These are phyloP conservation scores for Rhinogobio ventralis DNA, from an alignment of 2,797 vertebrate genomes.

Conservation along the genomic window DNA sequence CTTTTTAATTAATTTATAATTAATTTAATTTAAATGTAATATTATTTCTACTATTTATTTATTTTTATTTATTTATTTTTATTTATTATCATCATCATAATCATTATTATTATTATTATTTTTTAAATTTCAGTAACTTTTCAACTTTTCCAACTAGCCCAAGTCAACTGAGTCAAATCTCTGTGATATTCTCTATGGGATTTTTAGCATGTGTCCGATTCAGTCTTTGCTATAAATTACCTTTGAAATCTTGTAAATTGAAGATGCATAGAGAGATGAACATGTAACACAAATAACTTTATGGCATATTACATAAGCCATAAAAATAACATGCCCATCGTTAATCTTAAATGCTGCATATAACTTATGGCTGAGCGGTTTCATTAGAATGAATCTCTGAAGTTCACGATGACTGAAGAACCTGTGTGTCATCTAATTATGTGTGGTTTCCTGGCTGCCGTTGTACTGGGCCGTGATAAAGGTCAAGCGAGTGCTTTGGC, in stretches of 20 bases:
- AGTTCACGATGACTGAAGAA: constrained; percentile 1
- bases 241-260: background rate
- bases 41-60: too few relatives aligned
- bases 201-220: background rate
- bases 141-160: background rate
- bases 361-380: background rate
- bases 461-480: constrained; percentile 11
- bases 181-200: background rate
- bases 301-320: background rate
- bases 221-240: background rate
- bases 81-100: too few relatives aligned
- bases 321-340: background rate
- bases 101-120: background rate
- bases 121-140: too few relatives aligned
- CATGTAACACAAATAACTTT: background rate
- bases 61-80: too few relatives aligned
- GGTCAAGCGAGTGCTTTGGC: constrained; percentile 31
- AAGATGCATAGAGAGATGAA: background rate
- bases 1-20: too few relatives aligned
- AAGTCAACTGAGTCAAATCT: background rate
- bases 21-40: too few relatives aligned
- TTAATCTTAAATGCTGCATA: background rate
- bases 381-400: background rate
- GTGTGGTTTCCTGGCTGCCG: background rate
- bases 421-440: background rate